Base-by-base conservation (phyloP, 2,113 vertebrate species). In the Pangasianodon gigas region DNA sequence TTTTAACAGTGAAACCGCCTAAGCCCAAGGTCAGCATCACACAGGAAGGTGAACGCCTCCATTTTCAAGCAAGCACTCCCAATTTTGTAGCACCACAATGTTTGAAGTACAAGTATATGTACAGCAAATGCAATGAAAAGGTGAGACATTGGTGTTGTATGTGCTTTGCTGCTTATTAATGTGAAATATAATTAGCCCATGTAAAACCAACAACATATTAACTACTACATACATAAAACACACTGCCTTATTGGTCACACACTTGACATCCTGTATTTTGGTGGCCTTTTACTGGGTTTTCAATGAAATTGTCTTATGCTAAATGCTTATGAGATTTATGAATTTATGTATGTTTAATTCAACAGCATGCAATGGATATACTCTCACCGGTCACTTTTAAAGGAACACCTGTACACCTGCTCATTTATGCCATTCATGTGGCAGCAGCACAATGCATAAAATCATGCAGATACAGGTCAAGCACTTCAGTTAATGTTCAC, bases 41-140 rank as follows among this genome's bases (percentile, higher is more conserved):
- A 16, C 82, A 84, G 51, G n/a, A 58, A 0, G 54, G 4, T 1
- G 0, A 75, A 1, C 0, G 5, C 0, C 93, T 96, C n/a, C 0
- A 0, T 0, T 54, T 96, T 84, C 87, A 6, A 0, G 91, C 88
- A 77, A 19, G 0, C 0, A 1, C 0, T 26, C 86, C 81, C 1
- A 14, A 48, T 0, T 1, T 91, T 16, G 0, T 11, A 13, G 0
- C 0, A 0, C 0, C 0, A 0, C 0, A 18, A 0, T 3, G 0
- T 6, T 93, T 85, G 93, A 2, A 0, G 0, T 94, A 91, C n/a
- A 4, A 2, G 0, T 24, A 94, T 58, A 91, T 41, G 37, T 92
- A 93, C 86, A 94, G 2, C 0, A 37, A 51, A 11, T 95, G 95
- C 88, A 46, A 58, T 9, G 0, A 54, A 1, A 0, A 87, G 89